A percentile compares a stretch with the other conserved stretches of the same genome.
phyloP scores from a whole-genome alignment of 2,113 vertebrate species.

The Corythoichthys intestinalis region DNA sequence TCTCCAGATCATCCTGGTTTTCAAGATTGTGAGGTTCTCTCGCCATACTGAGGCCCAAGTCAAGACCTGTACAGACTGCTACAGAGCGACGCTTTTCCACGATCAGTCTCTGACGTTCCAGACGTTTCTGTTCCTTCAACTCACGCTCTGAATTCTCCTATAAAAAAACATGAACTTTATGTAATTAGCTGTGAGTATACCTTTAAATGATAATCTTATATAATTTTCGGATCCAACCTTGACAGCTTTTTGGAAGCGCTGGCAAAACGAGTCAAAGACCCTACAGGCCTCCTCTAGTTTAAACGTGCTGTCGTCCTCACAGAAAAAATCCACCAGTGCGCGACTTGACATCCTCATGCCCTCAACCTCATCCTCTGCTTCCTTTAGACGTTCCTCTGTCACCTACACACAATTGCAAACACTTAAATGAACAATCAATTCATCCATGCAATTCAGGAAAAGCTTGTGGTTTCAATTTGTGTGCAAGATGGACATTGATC shows the following conservation, averaged over 20 bases:
- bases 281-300: constrained; percentile 74
- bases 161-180: neutral
- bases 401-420: constrained; percentile 40
- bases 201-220: neutral
- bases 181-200: neutral
- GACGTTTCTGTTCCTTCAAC: constrained; percentile 70
- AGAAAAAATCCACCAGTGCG: constrained; percentile 76
- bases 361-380: constrained; percentile 69
- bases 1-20: constrained; percentile 71
- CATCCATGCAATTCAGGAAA: neutral
- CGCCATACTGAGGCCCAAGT: constrained; percentile 40
- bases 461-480: neutral
- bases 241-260: constrained; percentile 73
- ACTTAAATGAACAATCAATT: neutral
- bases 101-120: constrained; percentile 66
- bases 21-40: constrained; percentile 41
- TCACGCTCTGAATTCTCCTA: constrained; percentile 78
- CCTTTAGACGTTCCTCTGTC: constrained; percentile 67
- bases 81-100: constrained; percentile 73
- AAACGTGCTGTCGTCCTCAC: constrained; percentile 74
- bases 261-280: constrained; percentile 72
- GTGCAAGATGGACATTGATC: neutral
- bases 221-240: constrained; percentile 48
- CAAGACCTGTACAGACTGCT: constrained; percentile 63
- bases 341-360: constrained; percentile 70